Conservation (phyloP, 2,797 vertebrate species). For the Lepidocolaptes lacrymiger region DNA sequence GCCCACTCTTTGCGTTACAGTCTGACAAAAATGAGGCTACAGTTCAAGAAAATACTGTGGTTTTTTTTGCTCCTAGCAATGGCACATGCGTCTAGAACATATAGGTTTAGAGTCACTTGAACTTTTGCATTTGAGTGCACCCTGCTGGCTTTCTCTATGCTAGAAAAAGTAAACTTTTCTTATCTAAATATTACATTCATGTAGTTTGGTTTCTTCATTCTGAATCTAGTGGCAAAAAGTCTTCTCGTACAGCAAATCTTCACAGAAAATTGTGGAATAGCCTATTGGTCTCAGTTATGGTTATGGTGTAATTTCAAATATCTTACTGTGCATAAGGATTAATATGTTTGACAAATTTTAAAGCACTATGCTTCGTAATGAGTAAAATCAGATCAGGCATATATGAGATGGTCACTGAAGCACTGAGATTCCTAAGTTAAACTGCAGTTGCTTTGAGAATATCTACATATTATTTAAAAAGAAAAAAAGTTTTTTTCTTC, state of each 20-base stretch:
- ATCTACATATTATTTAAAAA: not conserved
- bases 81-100: not conserved
- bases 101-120: not conserved
- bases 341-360: not conserved
- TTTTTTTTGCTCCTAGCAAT: not conserved
- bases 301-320: not conserved
- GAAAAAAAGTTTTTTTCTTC: not conserved
- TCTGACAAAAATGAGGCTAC: not conserved
- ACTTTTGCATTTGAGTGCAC: slow-evolving; percentile 65
- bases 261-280: not conserved
- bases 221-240: not conserved
- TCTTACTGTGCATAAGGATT: not conserved
- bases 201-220: not conserved
- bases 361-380: not conserved
- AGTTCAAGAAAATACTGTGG: not conserved
- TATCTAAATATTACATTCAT: not conserved
- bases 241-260: not conserved
- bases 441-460: not conserved
- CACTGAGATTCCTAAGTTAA: not conserved
- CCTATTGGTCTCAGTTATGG: not conserved
- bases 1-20: not conserved
- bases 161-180: not conserved
- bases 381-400: not conserved
- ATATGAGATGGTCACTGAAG: not conserved
- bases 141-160: slow-evolving; percentile 51